These are phyloP conservation scores for Drosophila sordidula DNA, from an alignment of 2,888 invertebrate species.

Conservation along the genomic window DNA sequence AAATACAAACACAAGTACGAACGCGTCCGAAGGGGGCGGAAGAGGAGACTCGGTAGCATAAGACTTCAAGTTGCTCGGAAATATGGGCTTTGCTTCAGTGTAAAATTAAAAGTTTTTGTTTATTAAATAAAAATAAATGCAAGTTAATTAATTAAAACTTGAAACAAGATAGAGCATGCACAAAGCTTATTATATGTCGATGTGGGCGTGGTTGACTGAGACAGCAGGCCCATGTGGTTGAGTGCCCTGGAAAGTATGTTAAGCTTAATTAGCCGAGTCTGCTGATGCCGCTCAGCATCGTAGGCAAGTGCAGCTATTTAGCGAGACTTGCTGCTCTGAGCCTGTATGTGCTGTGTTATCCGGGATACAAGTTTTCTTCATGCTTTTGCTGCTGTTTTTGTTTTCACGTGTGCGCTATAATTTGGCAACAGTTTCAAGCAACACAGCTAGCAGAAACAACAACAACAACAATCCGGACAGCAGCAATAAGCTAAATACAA, in stretches of 20 bases:
- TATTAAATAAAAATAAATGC: constrained; percentile 73
- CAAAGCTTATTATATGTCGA: constrained; percentile 23
- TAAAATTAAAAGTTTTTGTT: constrained; percentile 66
- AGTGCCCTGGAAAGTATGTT: constrained; percentile 49
- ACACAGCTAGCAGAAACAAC: constrained; percentile 35
- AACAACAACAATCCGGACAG: constrained; percentile 26
- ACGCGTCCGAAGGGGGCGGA: background rate
- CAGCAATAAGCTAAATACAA: constrained; percentile 44
- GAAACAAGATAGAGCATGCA: constrained; percentile 71
- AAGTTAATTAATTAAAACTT: constrained; percentile 78
- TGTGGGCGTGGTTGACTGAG: constrained; percentile 8
- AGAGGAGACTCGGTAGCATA: background rate
- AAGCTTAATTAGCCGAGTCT: constrained; percentile 60
- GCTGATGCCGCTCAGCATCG: constrained; percentile 23
- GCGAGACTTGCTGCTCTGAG: constrained; percentile 19
- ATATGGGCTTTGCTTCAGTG: constrained; percentile 9
- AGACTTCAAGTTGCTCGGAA: constrained; percentile 1
- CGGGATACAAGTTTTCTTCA: constrained; percentile 27
- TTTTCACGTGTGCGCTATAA: constrained; percentile 45
- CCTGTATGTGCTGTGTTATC: constrained; percentile 14
- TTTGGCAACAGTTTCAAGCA: constrained; percentile 55
- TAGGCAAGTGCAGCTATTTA: constrained; percentile 44
- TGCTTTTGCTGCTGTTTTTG: constrained; percentile 21
- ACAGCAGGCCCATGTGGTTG: constrained; percentile 22
- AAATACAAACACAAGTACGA: constrained; percentile 5